A percentile compares a stretch with the other conserved stretches of the same genome.
Conservation (phyloP, 2,113 vertebrate species). For the Dissostichus mawsoni region DNA sequence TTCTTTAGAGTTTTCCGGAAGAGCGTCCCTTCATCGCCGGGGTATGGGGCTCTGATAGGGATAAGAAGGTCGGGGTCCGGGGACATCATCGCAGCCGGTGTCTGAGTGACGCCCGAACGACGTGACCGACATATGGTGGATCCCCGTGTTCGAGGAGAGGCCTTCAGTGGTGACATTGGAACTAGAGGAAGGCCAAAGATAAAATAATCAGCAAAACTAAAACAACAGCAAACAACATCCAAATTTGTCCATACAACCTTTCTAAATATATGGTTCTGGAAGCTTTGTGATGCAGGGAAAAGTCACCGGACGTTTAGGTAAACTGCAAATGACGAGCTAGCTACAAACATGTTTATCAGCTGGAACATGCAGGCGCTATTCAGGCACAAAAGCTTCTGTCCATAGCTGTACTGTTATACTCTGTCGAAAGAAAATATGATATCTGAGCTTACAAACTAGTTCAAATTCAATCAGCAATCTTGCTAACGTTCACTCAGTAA, state of each 20-base stretch:
- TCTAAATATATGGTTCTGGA: background rate
- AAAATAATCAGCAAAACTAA: constrained; percentile 20
- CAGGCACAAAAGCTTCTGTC: background rate
- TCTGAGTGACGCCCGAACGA: constrained; percentile 60
- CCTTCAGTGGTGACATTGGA: constrained; percentile 73
- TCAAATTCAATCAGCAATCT: background rate
- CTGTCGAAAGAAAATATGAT: background rate
- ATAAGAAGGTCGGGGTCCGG: constrained; percentile 82
- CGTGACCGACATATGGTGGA: constrained; percentile 71
- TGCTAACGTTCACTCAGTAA: background rate
- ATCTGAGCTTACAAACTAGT: background rate
- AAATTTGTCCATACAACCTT: background rate
- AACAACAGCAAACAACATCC: background rate
- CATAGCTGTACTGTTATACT: background rate
- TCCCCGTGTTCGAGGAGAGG: constrained; percentile 73
- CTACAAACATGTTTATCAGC: background rate
- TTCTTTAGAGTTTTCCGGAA: constrained; percentile 82
- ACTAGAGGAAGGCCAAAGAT: constrained; percentile 34
- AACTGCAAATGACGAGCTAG: background rate
- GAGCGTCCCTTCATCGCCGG: constrained; percentile 75
- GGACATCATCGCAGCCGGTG: constrained; percentile 59
- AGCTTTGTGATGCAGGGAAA: no score
- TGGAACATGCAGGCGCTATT: background rate
- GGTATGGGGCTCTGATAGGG: constrained; percentile 70
- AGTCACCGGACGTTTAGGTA: background rate